Conservation (phyloP, 2,113 vertebrate species). For the Solea solea region DNA sequence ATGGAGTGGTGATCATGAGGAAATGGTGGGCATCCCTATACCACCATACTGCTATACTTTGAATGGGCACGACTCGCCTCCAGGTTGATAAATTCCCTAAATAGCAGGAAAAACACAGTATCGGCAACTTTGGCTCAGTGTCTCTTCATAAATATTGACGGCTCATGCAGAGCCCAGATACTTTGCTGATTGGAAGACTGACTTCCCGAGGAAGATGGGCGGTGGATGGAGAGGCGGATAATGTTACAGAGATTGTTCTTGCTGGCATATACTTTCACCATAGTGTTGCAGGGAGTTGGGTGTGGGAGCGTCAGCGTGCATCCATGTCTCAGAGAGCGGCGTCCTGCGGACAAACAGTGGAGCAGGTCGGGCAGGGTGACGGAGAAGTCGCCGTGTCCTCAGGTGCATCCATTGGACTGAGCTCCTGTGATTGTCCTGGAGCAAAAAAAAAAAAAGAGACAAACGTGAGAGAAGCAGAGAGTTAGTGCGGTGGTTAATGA, state of each 20-base stretch:
- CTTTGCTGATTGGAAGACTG: conserved; percentile 48
- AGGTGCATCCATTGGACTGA: conserved; percentile 68
- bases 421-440: conserved; percentile 61
- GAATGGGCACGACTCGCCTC: conserved; percentile 19
- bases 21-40: conserved; percentile 38
- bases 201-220: conserved; percentile 49
- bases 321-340: conserved; percentile 55
- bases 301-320: conserved; percentile 37
- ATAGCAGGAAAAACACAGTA: conserved; percentile 9
- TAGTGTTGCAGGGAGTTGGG: conserved; percentile 58
- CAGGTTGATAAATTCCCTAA: conserved; percentile 20
- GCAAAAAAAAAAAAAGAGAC: conserved; percentile 26
- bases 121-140: conserved; percentile 39
- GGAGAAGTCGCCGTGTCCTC: conserved; percentile 46
- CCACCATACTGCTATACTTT: conserved; percentile 39
- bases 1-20: conserved; percentile 83
- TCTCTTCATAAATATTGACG: conserved; percentile 44
- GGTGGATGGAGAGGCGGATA: conserved; percentile 41
- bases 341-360: conserved; percentile 26
- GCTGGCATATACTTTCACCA: conserved; percentile 59
- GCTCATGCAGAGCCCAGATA: conserved; percentile 40
- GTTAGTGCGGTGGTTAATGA: conserved; percentile 1
- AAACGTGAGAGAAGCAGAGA: conserved; percentile 12
- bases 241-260: conserved; percentile 48
- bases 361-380: conserved; percentile 21